Evolutionary conservation across 2,113 vertebrate species (phyloP).

Genomic region (Columbina picui): DNA sequence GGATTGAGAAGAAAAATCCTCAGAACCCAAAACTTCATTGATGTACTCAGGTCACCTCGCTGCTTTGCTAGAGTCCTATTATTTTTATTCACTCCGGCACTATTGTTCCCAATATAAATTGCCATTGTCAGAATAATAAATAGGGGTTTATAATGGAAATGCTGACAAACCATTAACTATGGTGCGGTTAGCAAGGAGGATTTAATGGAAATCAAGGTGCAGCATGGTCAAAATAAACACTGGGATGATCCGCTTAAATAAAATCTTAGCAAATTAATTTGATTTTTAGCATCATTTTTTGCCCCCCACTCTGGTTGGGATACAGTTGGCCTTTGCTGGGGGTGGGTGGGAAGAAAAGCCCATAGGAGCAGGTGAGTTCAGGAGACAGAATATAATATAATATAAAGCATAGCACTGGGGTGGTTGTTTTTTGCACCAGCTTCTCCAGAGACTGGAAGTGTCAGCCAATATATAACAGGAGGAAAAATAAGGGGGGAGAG

Average conservation of each 20-base stretch:
- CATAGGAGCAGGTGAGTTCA: background rate
- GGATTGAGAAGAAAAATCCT: background rate
- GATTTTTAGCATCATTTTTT: background rate
- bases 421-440: background rate
- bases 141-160: conserved; percentile 61
- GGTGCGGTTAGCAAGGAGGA: background rate
- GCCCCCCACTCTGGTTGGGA: background rate
- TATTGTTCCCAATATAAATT: conserved; percentile 73
- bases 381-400: background rate
- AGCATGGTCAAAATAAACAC: background rate
- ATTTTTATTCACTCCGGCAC: conserved; percentile 63
- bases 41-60: conserved; percentile 45
- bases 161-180: conserved; percentile 58
- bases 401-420: background rate
- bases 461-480: conserved; percentile 41
- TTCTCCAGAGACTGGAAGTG: conserved; percentile 36
- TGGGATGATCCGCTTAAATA: background rate
- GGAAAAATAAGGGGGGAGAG: background rate
- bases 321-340: background rate
- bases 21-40: background rate
- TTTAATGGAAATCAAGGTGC: background rate
- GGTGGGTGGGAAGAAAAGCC: background rate
- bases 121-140: conserved; percentile 67
- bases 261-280: background rate
- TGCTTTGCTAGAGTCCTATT: conserved; percentile 7